These are phyloP conservation scores for Myotis findleyi DNA, from an alignment of 2,797 vertebrate species.

Conservation along the genomic window DNA sequence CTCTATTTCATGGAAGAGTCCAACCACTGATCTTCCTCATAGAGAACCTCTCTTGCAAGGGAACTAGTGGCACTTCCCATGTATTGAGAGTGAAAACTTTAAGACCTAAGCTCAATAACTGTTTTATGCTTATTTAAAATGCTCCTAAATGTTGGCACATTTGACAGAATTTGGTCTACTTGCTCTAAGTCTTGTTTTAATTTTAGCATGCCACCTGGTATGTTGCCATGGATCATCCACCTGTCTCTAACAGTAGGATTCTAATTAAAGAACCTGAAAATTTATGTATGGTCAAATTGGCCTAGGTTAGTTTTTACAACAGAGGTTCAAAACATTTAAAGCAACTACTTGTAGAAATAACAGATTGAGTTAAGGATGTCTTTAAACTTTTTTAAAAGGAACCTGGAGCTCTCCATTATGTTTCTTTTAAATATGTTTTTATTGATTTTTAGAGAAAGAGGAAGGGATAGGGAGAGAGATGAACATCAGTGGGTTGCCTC, in stretches of 20 bases:
- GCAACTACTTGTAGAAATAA: slow-evolving; percentile 23
- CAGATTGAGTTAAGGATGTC: not conserved
- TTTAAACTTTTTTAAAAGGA: not conserved
- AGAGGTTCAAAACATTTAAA: slow-evolving; percentile 52
- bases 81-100: not conserved
- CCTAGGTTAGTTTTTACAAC: not conserved
- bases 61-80: not conserved
- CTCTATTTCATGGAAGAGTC: slow-evolving; percentile 33
- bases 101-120: slow-evolving; percentile 10
- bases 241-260: slow-evolving; percentile 4
- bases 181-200: slow-evolving; percentile 13
- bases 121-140: not conserved
- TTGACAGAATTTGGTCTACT: slow-evolving; percentile 8
- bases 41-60: not conserved
- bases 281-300: not conserved
- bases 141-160: not conserved
- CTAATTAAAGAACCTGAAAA: not conserved
- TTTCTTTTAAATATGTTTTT: not conserved
- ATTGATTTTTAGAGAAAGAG: not conserved
- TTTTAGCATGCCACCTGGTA: slow-evolving; percentile 16
- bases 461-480: not conserved
- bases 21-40: not conserved
- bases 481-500: not conserved
- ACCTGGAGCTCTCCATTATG: not conserved
- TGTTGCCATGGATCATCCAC: not conserved